phyloP scores from a whole-genome alignment of 1,140 invertebrate genomes.

The Leptinotarsa lineolata region DNA sequence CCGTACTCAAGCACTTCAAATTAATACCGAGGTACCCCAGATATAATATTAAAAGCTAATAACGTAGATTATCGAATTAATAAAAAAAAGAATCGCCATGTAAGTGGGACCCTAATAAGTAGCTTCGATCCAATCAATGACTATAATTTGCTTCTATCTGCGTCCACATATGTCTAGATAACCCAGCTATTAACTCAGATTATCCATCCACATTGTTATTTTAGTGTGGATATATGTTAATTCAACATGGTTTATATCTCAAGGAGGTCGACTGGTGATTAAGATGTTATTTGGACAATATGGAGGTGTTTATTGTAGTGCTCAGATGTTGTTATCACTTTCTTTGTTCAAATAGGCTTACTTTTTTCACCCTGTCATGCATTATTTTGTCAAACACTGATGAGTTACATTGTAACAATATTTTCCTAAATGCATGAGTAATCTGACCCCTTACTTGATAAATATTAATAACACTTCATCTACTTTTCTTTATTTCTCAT shows the following conservation, averaged over 20 bases:
- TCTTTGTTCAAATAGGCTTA: too few relatives aligned
- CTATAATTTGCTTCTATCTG: constrained; percentile 47
- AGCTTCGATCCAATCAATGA: constrained; percentile 41
- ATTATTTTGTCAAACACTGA: not conserved
- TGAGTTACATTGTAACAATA: not conserved
- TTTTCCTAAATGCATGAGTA: not conserved
- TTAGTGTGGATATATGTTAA: constrained; percentile 42
- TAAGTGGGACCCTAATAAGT: constrained; percentile 46
- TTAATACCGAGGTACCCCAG: constrained; percentile 21
- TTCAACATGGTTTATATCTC: constrained; percentile 11
- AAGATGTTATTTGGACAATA: constrained; percentile 14
- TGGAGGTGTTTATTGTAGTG: not conserved
- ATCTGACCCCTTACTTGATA: too few relatives aligned
- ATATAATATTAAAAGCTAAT: constrained; percentile 40
- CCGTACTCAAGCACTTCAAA: constrained; percentile 13
- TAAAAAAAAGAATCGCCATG: constrained; percentile 36
- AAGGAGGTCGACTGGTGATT: not conserved
- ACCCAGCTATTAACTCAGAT: constrained; percentile 43
- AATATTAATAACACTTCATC: too few relatives aligned
- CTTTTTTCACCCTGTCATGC: too few relatives aligned
- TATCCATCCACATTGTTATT: constrained; percentile 46
- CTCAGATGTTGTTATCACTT: too few relatives aligned
- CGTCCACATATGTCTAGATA: constrained; percentile 40
- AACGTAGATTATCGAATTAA: constrained; percentile 43
- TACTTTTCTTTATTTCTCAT: too few relatives aligned